Base-by-base conservation (phyloP, 2,113 vertebrate genomes). In the Vidua chalybeata region DNA sequence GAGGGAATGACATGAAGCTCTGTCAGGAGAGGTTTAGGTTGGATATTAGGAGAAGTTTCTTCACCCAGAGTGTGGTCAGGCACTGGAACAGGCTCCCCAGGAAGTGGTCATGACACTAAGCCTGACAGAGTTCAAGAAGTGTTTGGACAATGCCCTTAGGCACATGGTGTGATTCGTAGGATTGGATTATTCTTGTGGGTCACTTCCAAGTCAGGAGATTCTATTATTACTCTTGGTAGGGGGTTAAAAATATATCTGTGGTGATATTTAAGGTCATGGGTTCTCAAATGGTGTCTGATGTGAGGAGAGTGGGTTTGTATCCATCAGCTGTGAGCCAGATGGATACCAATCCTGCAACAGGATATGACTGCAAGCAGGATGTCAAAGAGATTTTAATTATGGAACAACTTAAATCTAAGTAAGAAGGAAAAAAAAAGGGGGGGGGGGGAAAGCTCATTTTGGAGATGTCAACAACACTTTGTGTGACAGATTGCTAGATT, bases 341-440 rank as follows among this genome's bases (percentile, higher is more conserved):
- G 89, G 86, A 84, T 87, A 91, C 43, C 52, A 88, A 71, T 48
- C 66, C 49, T 90, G 94, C 4, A 20, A 87, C 87, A 82, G 78
- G 87, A 84, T 94, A 86, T 62, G 76, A 94, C 83, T 96, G 62
- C 84, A 95, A 96, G 84, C 69, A 87, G 62, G 69, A 85, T 84
- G 68, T 87, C 95, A 97, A 91, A 83, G 83, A 96, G 37, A 95
- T 92, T 95, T 96, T 97, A 97, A 96, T 97, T 96, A 97, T 88
- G 89, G 85, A 96, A 97, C 94, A 90, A 92, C 87, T 95, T 92
- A 96, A 91, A 77, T 86, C 55, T 93, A 90, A 96, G 69, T 43
- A 96, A 79, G n/a, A 75, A 93, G 74, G 87, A 95, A 87, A 96
- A 83, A 73, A 95, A 95, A 2, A 6, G 3, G 1, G 3, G 19